Base-by-base conservation (phyloP, 2,888 invertebrate species). In the Cephus nigrinus region DNA sequence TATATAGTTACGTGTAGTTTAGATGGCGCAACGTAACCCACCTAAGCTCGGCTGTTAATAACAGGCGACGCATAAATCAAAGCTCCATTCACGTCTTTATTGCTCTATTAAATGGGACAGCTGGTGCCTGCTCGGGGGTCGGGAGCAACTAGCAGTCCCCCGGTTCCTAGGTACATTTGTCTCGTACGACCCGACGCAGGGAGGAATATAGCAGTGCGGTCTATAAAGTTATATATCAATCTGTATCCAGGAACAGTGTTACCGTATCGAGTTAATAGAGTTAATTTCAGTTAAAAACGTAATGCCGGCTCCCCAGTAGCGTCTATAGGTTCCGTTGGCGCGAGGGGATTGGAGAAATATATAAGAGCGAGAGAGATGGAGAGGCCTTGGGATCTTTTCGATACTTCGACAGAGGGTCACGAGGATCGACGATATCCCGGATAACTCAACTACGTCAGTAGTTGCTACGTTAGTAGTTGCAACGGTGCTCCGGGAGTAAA, bases 51-150 rank as follows among this genome's bases (percentile, higher is more conserved):
- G 83, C 83, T 88, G 88, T 90, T 90, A 88, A 90, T 90, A 90
- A 90, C 89, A 87, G 88, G 85, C 87, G 87, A 76, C 85, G 84
- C 88, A 90, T 91, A 90, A 91, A 91, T 91, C 90, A 91, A 87
- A 87, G 89, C 86, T 85, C 88, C 87, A 89, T 89, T 91, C 90
- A 87, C 85, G 88, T 90, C 90, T 91, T 91, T 90, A 91, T 91
- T 91, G 90, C 90, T 90, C 90, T 88, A 90, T 90, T 90, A 90
- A 91, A 91, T 85, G 87, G 88, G 90, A 89, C 90, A 90, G 90
- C 90, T 90, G 90, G 88, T 88, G 86, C 88, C 83, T 80, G 86
- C 88, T 35, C 83, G 80, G 82, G 35, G 74, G 35, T 74, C 74
- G 74, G 74, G 33, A 34, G 33, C 74, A 34, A 74, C 36, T 74